Percentiles rank a stretch among this genome's conserved stretches.
Evolutionary conservation across 2,888 invertebrate species (phyloP).

Genomic region (Dorcus hopei): DNA sequence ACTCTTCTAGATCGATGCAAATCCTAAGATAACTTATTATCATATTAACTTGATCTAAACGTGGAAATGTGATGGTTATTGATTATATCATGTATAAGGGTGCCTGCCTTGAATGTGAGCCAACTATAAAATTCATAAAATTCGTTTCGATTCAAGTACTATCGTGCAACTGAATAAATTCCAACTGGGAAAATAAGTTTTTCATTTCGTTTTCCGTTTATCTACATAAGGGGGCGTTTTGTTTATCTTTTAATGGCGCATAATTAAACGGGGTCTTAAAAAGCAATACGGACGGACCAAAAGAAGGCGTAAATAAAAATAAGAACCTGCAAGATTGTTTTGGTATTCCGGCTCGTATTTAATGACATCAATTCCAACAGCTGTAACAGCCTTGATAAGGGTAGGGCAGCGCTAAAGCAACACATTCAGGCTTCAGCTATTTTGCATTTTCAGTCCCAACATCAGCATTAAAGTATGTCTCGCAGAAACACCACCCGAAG

Average conservation of each 20-base stretch:
- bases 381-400: slow-evolving; percentile 32
- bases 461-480: slow-evolving; percentile 27
- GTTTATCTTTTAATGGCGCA: not conserved
- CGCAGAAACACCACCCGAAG: slow-evolving; percentile 4
- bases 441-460: slow-evolving; percentile 19
- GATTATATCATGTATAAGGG: too few relatives aligned
- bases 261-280: not conserved
- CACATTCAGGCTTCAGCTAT: slow-evolving; percentile 22
- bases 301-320: slow-evolving; percentile 8
- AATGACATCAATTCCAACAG: slow-evolving; percentile 31
- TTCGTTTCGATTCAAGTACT: too few relatives aligned
- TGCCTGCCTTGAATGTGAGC: too few relatives aligned
- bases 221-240: not conserved
- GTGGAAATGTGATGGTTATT: too few relatives aligned
- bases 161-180: too few relatives aligned
- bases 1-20: too few relatives aligned
- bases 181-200: too few relatives aligned
- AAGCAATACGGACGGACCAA: not conserved
- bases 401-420: slow-evolving; percentile 31
- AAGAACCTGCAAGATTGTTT: slow-evolving; percentile 18
- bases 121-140: too few relatives aligned
- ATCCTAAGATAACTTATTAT: too few relatives aligned
- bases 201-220: too few relatives aligned
- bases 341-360: slow-evolving; percentile 26
- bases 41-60: too few relatives aligned